Evolutionary conservation across 2,888 invertebrate genomes (phyloP).

Genomic region (Nebria brevicollis): DNA sequence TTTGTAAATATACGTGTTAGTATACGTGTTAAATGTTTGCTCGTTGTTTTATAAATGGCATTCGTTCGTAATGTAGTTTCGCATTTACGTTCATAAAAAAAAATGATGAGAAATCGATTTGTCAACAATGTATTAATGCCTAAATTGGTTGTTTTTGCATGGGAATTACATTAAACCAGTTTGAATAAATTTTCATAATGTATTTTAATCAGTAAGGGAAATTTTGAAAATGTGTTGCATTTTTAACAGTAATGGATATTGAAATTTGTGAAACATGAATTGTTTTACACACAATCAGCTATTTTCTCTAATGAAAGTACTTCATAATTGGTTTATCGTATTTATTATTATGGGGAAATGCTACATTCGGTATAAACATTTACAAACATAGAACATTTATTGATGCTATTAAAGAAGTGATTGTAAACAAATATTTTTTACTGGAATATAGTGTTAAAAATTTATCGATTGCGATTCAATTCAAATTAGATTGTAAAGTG

Average conservation of each 20-base stretch:
- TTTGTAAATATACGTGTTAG: neutral
- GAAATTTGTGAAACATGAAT: too few relatives aligned
- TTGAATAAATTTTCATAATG: conserved; percentile 1
- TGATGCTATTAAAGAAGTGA: too few relatives aligned
- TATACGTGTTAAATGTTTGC: neutral
- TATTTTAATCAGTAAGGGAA: neutral
- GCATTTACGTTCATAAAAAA: neutral
- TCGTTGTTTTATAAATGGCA: neutral
- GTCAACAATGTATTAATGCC: neutral
- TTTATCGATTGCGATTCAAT: too few relatives aligned
- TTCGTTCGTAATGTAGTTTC: neutral
- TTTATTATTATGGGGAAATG: too few relatives aligned
- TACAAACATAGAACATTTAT: too few relatives aligned
- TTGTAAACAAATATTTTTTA: too few relatives aligned
- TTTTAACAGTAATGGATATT: neutral
- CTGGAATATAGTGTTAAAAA: too few relatives aligned
- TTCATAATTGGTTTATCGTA: too few relatives aligned
- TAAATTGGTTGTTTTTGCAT: neutral
- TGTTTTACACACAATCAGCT: too few relatives aligned
- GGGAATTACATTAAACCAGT: neutral
- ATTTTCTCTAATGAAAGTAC: too few relatives aligned
- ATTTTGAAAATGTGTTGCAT: neutral
- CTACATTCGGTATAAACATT: too few relatives aligned
- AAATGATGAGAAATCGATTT: neutral
- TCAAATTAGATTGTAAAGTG: too few relatives aligned